Conservation (phyloP, 2,888 invertebrate species). For the Podotricha telesiphe region DNA sequence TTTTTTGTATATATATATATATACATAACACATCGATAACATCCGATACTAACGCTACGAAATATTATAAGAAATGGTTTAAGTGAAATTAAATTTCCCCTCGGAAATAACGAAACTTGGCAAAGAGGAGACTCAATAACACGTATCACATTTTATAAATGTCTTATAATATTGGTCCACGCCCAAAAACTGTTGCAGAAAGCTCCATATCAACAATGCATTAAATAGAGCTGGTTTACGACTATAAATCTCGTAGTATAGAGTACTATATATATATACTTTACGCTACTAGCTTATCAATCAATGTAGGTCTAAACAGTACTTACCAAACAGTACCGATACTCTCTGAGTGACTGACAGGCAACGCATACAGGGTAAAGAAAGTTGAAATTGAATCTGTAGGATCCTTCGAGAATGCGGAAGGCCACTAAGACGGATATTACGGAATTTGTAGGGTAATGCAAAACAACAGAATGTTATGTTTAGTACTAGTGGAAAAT, state of each 20-base stretch:
- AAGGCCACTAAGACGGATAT: not conserved
- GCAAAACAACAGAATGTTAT: not conserved
- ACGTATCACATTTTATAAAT: slow-evolving; percentile 5
- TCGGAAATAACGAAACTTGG: slow-evolving; percentile 14
- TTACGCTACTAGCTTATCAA: not conserved
- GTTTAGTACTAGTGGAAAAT: not conserved
- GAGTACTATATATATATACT: slow-evolving; percentile 11
- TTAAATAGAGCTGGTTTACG: slow-evolving; percentile 7
- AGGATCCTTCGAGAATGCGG: not conserved
- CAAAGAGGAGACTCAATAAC: slow-evolving; percentile 20
- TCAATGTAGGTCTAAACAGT: too few species aligned
- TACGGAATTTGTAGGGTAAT: not conserved
- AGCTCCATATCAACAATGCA: slow-evolving; percentile 27
- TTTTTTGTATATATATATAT: too few species aligned
- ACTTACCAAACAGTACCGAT: too few species aligned
- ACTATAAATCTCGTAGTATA: slow-evolving; percentile 32
- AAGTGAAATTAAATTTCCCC: slow-evolving; percentile 18
- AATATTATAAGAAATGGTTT: slow-evolving; percentile 9
- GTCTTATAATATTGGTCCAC: slow-evolving; percentile 19
- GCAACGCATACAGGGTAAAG: not conserved
- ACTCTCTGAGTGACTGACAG: too few species aligned
- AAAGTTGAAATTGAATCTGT: not conserved
- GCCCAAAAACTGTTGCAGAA: slow-evolving; percentile 26
- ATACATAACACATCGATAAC: not conserved
- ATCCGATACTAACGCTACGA: not conserved